Evolutionary conservation across 35 echinoderm and acorn worm genomes (phyloP).

Genomic region (Apostichopus japonicus): DNA sequence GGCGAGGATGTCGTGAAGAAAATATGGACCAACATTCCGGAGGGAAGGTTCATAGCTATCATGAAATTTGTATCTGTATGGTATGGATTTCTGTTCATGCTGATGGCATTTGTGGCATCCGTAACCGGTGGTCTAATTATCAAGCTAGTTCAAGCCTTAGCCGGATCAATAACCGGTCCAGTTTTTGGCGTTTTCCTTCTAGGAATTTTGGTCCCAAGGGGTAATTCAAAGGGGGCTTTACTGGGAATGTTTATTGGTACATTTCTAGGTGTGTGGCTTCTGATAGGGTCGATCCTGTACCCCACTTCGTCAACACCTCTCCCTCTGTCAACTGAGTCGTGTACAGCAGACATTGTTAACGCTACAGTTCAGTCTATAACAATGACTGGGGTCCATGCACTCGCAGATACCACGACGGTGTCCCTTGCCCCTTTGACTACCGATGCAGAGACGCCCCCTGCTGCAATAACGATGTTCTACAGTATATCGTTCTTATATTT

Average conservation of each 20-base stretch:
- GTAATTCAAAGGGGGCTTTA: neutral
- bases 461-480: neutral
- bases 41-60: neutral
- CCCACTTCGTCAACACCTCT: neutral
- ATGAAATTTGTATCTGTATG: slow-evolving; percentile 12
- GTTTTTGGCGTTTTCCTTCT: slow-evolving; percentile 16
- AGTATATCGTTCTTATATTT: slow-evolving; percentile 13
- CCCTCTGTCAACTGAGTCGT: slow-evolving; percentile 7
- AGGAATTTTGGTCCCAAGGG: slow-evolving; percentile 17
- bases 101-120: slow-evolving; percentile 1
- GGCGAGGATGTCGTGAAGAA: slow-evolving; percentile 8
- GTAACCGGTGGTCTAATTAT: slow-evolving; percentile 1
- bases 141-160: slow-evolving; percentile 4
- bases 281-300: neutral
- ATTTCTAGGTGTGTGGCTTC: neutral
- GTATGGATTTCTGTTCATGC: slow-evolving; percentile 6
- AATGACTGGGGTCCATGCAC: neutral
- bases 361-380: neutral
- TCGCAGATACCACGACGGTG: too few species aligned
- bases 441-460: neutral
- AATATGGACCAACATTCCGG: neutral
- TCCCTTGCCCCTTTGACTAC: too few species aligned
- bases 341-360: neutral
- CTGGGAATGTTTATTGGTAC: neutral
- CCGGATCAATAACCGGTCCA: slow-evolving; percentile 6